phyloP scores from a whole-genome alignment of 2,797 vertebrate species.

The Xyrichtys novacula region DNA sequence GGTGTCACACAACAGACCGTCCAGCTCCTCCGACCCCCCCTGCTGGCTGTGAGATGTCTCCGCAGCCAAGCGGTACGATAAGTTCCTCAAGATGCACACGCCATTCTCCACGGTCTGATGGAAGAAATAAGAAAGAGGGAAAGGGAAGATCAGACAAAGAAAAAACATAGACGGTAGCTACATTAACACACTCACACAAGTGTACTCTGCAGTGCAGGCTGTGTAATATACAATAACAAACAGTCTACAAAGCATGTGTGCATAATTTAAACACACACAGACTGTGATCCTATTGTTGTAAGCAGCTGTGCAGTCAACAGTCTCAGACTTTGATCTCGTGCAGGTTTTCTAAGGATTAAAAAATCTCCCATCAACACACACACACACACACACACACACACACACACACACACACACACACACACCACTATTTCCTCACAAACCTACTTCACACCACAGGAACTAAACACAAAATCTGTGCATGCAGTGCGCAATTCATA shows the following conservation, averaged over 20 bases:
- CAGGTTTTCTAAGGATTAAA: conserved; percentile 78
- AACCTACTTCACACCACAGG: no score
- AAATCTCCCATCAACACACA: conserved; percentile 41
- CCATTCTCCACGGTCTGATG: conserved; percentile 97
- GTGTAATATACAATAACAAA: neutral
- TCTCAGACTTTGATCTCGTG: conserved; percentile 76
- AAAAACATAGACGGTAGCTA: neutral
- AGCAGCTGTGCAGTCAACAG: conserved; percentile 72
- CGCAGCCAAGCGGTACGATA: conserved; percentile 98
- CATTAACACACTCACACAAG: neutral
- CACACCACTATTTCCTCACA: no score
- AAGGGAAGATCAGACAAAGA: conserved; percentile 8
- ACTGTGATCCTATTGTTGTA: conserved; percentile 75
- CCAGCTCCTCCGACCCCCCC: conserved; percentile 96
- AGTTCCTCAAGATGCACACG: conserved; percentile 99
- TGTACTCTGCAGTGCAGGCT: no score
- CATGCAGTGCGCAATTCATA: no score
- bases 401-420: no score
- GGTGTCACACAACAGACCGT: conserved; percentile 95
- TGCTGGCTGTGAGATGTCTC: conserved; percentile 99
- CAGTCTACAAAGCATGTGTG: conserved; percentile 5
- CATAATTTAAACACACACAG: conserved; percentile 21
- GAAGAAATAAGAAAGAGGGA: neutral
- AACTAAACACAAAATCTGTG: no score
- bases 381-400: conserved; percentile 7